Conservation (phyloP, 2,113 vertebrate species). For the Hydrolagus affinis region DNA sequence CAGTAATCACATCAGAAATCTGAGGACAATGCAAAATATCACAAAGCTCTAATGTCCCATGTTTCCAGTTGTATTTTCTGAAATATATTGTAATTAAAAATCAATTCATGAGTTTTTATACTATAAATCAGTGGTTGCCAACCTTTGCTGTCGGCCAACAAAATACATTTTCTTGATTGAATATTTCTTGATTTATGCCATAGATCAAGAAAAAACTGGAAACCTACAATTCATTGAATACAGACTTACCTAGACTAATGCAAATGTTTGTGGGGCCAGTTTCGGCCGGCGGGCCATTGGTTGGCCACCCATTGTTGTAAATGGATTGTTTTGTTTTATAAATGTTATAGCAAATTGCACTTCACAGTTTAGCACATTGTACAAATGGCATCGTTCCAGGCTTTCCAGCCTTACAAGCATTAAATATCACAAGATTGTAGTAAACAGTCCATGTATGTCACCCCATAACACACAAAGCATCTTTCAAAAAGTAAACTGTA, state of each 20-base stretch:
- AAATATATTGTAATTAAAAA: not conserved
- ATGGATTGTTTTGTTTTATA: slow-evolving; percentile 19
- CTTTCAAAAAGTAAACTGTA: slow-evolving; percentile 14
- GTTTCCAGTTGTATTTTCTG: slow-evolving; percentile 9
- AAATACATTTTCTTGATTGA: too few relatives aligned
- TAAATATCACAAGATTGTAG: slow-evolving; percentile 22
- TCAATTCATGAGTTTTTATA: slow-evolving; percentile 2
- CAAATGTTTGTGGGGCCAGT: too few relatives aligned
- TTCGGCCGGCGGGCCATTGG: too few relatives aligned
- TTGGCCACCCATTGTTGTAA: not conserved
- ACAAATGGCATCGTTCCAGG: slow-evolving; percentile 24
- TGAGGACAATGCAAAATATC: slow-evolving; percentile 5
- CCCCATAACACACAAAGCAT: not conserved
- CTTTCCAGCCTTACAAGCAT: not conserved
- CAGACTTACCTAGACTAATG: too few relatives aligned
- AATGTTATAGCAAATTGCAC: slow-evolving; percentile 28
- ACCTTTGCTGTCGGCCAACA: too few relatives aligned
- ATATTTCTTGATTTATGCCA: too few relatives aligned
- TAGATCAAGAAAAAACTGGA: too few relatives aligned
- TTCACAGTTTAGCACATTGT: slow-evolving; percentile 28
- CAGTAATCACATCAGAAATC: slow-evolving; percentile 25
- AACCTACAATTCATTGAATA: too few relatives aligned
- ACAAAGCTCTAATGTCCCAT: slow-evolving; percentile 19
- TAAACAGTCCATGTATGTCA: slow-evolving; percentile 12
- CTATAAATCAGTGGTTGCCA: not conserved